Evolutionary conservation across 2,797 vertebrate genomes (phyloP).

Genomic region (Avahi laniger): DNA sequence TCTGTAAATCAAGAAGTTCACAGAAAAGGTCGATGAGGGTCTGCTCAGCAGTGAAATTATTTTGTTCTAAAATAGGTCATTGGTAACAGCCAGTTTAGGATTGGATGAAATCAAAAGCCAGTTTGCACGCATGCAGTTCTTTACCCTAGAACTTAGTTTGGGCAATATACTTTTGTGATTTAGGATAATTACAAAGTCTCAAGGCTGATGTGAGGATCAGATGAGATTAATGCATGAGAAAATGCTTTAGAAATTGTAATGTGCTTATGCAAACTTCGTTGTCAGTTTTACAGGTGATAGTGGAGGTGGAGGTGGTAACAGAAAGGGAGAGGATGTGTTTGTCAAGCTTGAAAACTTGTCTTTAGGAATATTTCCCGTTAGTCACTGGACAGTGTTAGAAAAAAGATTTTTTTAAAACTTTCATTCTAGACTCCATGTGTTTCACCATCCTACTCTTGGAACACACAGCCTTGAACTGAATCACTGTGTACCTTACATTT

Average conservation of each 20-base stretch:
- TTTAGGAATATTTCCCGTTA: background rate
- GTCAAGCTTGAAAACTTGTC: background rate
- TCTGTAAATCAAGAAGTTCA: background rate
- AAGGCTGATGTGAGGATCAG: background rate
- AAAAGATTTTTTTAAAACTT: background rate
- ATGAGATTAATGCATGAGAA: background rate
- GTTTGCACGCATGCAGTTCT: background rate
- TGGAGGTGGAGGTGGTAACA: background rate
- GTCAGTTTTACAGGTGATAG: background rate
- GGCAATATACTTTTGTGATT: background rate
- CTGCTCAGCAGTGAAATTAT: background rate
- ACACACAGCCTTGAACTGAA: background rate
- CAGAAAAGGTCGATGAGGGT: background rate
- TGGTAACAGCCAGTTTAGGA: background rate
- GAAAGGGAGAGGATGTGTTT: background rate
- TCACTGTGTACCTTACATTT: slow-evolving; percentile 15
- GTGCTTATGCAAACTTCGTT: background rate
- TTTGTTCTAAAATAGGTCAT: background rate
- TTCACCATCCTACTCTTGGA: background rate
- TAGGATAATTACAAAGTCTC: background rate
- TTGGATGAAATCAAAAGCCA: background rate
- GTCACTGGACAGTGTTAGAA: background rate
- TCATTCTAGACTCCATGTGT: background rate
- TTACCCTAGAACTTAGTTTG: background rate
- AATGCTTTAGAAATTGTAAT: background rate